Conservation (phyloP, 2,797 vertebrate species). For the Jordanella pulchra region DNA sequence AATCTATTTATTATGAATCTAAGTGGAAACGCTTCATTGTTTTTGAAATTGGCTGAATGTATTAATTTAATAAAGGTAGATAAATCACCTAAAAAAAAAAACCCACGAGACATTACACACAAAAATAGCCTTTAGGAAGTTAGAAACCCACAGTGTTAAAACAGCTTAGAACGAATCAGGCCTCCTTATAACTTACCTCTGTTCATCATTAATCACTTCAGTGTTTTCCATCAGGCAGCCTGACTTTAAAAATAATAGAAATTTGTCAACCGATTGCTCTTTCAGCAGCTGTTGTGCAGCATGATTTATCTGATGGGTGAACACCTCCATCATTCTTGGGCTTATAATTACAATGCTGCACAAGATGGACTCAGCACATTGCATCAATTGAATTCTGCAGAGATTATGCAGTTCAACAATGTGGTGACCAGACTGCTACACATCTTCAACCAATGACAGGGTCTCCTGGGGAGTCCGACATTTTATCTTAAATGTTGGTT, state of each 20-base stretch:
- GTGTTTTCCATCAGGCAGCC: constrained; percentile 16
- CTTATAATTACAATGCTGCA: constrained; percentile 14
- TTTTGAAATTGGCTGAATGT: constrained; percentile 57
- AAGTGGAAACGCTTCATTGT: constrained; percentile 47
- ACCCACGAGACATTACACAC: constrained; percentile 20
- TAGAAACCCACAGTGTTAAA: neutral
- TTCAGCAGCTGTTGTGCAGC: constrained; percentile 21
- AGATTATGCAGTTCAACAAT: constrained; percentile 12
- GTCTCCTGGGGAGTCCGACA: neutral
- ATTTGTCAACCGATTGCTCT: constrained; percentile 16
- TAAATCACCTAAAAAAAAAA: constrained; percentile 39
- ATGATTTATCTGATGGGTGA: constrained; percentile 25
- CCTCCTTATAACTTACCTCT: constrained; percentile 12
- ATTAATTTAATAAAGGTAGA: constrained; percentile 54
- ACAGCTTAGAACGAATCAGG: neutral
- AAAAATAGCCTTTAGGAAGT: constrained; percentile 7
- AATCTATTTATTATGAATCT: constrained; percentile 72
- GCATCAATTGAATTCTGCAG: constrained; percentile 38
- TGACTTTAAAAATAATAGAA: constrained; percentile 17
- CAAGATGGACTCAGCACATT: constrained; percentile 23
- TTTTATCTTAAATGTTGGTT: neutral
- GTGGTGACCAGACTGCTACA: constrained; percentile 13
- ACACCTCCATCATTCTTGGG: constrained; percentile 6
- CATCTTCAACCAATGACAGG: constrained; percentile 8
- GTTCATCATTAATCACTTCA: neutral